Base-by-base conservation (phyloP, 2,888 invertebrate genomes). In the Pyrgus malvae region DNA sequence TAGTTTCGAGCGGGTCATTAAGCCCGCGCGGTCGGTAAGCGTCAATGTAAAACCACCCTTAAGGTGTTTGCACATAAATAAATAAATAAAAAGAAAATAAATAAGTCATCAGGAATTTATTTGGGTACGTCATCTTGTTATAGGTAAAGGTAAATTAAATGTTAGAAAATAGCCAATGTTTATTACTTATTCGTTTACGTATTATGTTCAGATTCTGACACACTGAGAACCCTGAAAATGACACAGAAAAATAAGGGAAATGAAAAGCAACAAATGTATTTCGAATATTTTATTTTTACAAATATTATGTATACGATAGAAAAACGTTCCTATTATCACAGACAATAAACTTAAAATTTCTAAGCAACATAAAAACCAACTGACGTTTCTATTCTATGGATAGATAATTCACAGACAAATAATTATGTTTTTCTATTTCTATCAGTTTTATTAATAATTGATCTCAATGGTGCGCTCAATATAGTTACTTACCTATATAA, bases 301-400 rank as follows among this genome's bases (percentile, higher is more conserved):
- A 68, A 66, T 41, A 69, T 74, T 53, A 54, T 42, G 35, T 35
- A 71, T 70, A 66, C 54, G 63, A 69, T 69, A 72, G 68, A 73
- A 76, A 76, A 78, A 75, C 67, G 60, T 65, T 68, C 61, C 68
- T 71, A 82, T 77, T 85, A 85, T 85, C 85, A 85, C 85, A 85
- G 85, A 81, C 79, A 76, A 76, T 70, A 74, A 84, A 83, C 76
- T 74, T 80, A 73, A 70, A 64, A 70, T 69, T 69, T 46, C 45
- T 66, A 70, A 66, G 69, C 62, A 61, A 64, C 59, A 63, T 67
- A 66, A 63, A 70, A 69, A 61, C 40, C 62, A 57, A 19, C 19
- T 21, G 40, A 40, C 29, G 21, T 27, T n/a, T 12, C 2, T 9
- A 21, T 19, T 19, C 41, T 41, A 50, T 17, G 41, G 31, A 19